phyloP scores from a whole-genome alignment of 2,888 invertebrate genomes.

The Heterodera filipjevi region DNA sequence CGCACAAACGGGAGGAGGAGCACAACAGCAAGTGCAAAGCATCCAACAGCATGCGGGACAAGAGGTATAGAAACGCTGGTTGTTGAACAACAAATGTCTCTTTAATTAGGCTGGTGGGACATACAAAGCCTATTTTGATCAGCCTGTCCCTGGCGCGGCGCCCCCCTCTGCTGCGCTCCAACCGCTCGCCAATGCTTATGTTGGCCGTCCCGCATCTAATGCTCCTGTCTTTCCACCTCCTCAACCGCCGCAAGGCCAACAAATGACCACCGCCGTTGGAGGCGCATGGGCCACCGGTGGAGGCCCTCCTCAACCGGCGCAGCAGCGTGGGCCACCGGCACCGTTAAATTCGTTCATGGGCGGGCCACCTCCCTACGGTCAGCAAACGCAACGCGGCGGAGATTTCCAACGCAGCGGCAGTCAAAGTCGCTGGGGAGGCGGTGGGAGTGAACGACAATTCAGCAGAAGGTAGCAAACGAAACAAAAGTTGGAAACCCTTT shows the following conservation, averaged over 20 bases:
- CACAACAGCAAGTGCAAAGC: background rate
- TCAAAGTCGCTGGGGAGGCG: constrained; percentile 21
- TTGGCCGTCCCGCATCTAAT: constrained; percentile 22
- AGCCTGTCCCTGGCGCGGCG: constrained; percentile 11
- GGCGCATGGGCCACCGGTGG: constrained; percentile 24
- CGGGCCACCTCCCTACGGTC: constrained; percentile 23
- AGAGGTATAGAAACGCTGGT: constrained; percentile 17
- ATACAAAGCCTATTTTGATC: constrained; percentile 36
- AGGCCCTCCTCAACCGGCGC: constrained; percentile 16
- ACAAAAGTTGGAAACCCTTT: background rate
- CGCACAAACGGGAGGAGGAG: constrained; percentile 17
- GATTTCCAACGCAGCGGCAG: constrained; percentile 19
- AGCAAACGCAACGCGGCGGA: background rate
- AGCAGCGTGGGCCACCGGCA: constrained; percentile 22
- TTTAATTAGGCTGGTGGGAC: constrained; percentile 17
- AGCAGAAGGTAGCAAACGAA: constrained; percentile 3
- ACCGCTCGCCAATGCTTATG: constrained; percentile 4
- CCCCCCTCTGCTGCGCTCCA: constrained; percentile 14
- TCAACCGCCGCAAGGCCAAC: constrained; percentile 16
- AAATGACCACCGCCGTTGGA: constrained; percentile 12
- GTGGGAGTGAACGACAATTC: constrained; percentile 3
- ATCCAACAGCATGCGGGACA: constrained; percentile 27
- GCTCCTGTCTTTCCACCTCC: constrained; percentile 28
- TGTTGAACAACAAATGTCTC: background rate
- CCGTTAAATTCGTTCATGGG: constrained; percentile 26